Evolutionary conservation across 2,113 vertebrate genomes (phyloP), one percentile per base, ranked within the genome.

Genomic region (Crotalus helleri): DNA sequence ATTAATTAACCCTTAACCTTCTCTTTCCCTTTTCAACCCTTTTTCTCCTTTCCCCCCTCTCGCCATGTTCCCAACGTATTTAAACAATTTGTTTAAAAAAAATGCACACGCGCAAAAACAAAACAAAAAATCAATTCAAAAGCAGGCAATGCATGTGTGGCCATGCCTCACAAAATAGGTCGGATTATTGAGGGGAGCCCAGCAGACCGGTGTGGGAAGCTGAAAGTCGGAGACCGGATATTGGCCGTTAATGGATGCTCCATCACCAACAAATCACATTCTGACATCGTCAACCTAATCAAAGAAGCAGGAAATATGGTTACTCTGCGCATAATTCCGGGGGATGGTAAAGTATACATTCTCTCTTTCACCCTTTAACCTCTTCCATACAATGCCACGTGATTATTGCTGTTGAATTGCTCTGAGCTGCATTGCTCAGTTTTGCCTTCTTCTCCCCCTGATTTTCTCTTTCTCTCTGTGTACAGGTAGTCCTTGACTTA

Each of bases 111-210:
- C 55, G 24, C 93, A 89, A 92, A 96, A 91, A 87, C 95, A 92
- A 96, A 91, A 87, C 95, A 86, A 91, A 29, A 85, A 57, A 90
- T 96, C 96, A 95, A 97, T 98, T 97, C 96, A 97, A 98, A 98
- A 99, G 99, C 99, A 97, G 99, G 99, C 98, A 99, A 99, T 99
- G 98, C 99, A 98, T 99, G 99, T 99, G 99, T 99, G 98, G 99
- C 99, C 98, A 99, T 99, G 99, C 99, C 99, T 98, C 99, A 99
- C 98, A 99, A 99, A 99, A 99, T 99, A 99, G 99, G 99, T 97
- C 99, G 99, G 97, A 99, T 99, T 98, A 99, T 99, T 95, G 99
- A 99, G 97, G 99, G 99, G 96, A 99, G 99, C 96, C 99, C 99
- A 26, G 99, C 99, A 10, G 99, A 99, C 98, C 99, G 99, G 96